Conservation (phyloP, 2,797 vertebrate species). For the Brachymystax lenok region DNA sequence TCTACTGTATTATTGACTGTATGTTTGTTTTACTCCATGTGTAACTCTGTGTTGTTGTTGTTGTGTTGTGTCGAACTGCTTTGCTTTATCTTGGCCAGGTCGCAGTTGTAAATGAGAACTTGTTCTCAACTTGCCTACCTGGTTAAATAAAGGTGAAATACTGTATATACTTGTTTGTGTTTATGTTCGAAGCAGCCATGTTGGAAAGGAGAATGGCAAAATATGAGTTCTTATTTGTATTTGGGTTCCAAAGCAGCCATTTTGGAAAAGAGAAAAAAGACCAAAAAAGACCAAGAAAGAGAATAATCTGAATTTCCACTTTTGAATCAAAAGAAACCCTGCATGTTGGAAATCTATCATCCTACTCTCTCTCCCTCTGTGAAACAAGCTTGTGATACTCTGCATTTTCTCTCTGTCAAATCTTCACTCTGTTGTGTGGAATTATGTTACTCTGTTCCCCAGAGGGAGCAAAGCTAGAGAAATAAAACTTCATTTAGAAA, state of each 20-base stretch:
- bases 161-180: no score
- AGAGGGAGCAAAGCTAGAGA: conserved; percentile 50
- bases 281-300: neutral
- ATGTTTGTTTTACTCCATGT: no score
- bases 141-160: no score
- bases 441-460: conserved; percentile 61
- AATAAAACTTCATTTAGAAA: conserved; percentile 72
- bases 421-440: conserved; percentile 64
- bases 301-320: neutral
- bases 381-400: conserved; percentile 7
- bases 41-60: no score
- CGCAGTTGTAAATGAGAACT: no score
- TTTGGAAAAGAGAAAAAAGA: neutral
- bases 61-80: no score
- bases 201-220: neutral
- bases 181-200: neutral
- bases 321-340: neutral
- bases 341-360: conserved; percentile 60
- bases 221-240: neutral
- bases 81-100: no score
- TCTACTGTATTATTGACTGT: no score
- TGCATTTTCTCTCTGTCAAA: neutral
- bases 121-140: no score
- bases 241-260: neutral
- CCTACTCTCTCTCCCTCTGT: conserved; percentile 25